These are phyloP conservation scores for Tetrapedia diversipes DNA, from an alignment of 2,888 invertebrate genomes.

Conservation along the genomic window DNA sequence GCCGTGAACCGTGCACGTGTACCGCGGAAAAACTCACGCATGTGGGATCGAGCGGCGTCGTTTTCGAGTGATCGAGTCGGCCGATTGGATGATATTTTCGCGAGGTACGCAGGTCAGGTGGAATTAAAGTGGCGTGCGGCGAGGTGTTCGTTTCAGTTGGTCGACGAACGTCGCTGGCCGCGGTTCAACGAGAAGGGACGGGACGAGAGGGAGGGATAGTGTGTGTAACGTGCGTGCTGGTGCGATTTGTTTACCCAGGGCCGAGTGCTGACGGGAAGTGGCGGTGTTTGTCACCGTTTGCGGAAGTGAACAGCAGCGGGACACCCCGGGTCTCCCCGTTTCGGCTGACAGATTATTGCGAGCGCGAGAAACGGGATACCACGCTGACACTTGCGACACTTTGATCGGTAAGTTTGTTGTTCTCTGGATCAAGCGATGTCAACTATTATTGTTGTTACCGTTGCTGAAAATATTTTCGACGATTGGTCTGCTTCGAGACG, in stretches of 20 bases:
- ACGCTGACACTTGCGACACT: constrained; percentile 14
- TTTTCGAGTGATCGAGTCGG: constrained; percentile 16
- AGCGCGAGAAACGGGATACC: constrained; percentile 49
- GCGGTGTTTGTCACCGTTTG: constrained; percentile 44
- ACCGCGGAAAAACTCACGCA: not conserved
- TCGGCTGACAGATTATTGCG: constrained; percentile 54
- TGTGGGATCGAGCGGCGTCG: not conserved
- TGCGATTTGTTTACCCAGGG: constrained; percentile 39
- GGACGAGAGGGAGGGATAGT: not conserved
- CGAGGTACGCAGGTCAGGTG: constrained; percentile 11
- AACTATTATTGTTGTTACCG: no score
- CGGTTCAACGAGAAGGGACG: constrained; percentile 6
- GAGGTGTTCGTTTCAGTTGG: constrained; percentile 28
- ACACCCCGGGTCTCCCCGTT: constrained; percentile 33
- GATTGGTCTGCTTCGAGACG: no score
- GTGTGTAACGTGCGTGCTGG: constrained; percentile 34
- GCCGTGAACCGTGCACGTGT: constrained; percentile 3
- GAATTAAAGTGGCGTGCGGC: constrained; percentile 8
- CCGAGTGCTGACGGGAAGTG: constrained; percentile 33
- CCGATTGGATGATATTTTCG: constrained; percentile 23
- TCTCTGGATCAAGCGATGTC: not conserved
- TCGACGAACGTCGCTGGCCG: constrained; percentile 34
- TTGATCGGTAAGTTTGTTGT: constrained; percentile 53
- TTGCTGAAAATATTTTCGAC: not conserved
- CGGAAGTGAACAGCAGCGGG: constrained; percentile 50